Evolutionary conservation across 2,797 vertebrate genomes (phyloP).

Genomic region (Melanogrammus aeglefinus): DNA sequence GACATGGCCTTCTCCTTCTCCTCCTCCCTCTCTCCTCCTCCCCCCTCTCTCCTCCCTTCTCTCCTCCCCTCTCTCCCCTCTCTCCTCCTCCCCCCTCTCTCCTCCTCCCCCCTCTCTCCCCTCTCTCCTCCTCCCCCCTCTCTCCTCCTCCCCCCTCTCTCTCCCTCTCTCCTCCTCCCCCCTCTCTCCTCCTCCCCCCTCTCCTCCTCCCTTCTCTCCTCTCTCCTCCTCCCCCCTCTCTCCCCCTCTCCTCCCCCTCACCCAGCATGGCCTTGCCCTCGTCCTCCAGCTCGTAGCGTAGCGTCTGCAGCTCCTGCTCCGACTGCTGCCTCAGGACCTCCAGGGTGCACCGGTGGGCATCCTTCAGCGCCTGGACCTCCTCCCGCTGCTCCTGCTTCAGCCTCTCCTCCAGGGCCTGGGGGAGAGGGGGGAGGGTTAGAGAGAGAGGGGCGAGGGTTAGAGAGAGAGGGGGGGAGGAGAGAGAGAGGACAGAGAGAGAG

Average conservation of each 20-base stretch:
- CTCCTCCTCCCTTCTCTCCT: background rate
- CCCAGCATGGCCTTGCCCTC: constrained; percentile 95
- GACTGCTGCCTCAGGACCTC: constrained; percentile 91
- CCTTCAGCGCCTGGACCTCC: constrained; percentile 89
- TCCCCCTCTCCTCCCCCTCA: constrained; percentile 17
- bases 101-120: background rate
- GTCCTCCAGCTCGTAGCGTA: constrained; percentile 94
- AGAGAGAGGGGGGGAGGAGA: too few relatives aligned
- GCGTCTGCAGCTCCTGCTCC: constrained; percentile 93
- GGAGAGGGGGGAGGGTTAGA: too few relatives aligned
- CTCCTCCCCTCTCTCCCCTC: background rate
- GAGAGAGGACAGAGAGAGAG: too few relatives aligned
- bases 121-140: background rate
- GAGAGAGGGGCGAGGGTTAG: too few relatives aligned
- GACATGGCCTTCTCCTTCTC: too few relatives aligned
- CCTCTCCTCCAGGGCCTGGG: constrained; percentile 88
- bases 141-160: background rate
- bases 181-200: background rate
- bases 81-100: background rate
- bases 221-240: background rate
- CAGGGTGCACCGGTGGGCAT: constrained; percentile 90
- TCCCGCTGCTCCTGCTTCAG: constrained; percentile 91
- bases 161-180: background rate
- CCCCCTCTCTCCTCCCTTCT: background rate
- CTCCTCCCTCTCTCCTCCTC: too few relatives aligned